Percentiles rank a stretch among this genome's conserved stretches.
Evolutionary conservation across 2,888 invertebrate genomes (phyloP).

Genomic region (Xanthorhoe spadicearia): DNA sequence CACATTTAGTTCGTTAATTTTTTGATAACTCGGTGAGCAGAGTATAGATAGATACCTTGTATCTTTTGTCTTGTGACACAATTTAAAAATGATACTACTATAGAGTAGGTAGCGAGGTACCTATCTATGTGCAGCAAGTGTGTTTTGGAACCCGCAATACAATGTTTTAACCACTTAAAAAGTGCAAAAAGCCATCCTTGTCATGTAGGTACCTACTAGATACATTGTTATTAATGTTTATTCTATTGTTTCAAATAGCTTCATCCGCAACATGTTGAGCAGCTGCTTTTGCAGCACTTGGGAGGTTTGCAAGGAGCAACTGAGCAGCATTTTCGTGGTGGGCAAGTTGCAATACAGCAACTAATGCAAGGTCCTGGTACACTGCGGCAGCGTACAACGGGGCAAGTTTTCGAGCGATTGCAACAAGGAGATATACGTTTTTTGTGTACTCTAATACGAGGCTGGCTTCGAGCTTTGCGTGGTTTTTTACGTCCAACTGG

Average conservation of each 20-base stretch:
- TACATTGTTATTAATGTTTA: too few species aligned
- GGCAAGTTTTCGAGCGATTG: constrained; percentile 64
- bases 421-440: constrained; percentile 69
- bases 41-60: too few species aligned
- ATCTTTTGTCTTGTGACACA: too few species aligned
- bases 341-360: constrained; percentile 53
- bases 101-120: background rate
- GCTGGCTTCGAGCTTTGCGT: constrained; percentile 62
- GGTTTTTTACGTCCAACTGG: constrained; percentile 61
- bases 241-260: constrained; percentile 11
- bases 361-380: constrained; percentile 58
- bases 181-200: constrained; percentile 34
- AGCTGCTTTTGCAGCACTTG: constrained; percentile 49
- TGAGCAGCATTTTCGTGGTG: constrained; percentile 57
- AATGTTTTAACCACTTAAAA: constrained; percentile 15
- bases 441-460: constrained; percentile 62
- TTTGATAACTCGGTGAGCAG: too few species aligned
- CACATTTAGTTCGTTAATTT: too few species aligned
- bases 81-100: too few species aligned
- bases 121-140: background rate
- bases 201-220: too few species aligned
- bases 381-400: constrained; percentile 67
- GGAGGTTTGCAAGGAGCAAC: constrained; percentile 48
- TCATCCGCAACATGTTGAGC: constrained; percentile 47
- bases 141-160: constrained; percentile 10